phyloP scores from a whole-genome alignment of 2,797 vertebrate genomes.

The Uromys caudimaculatus region DNA sequence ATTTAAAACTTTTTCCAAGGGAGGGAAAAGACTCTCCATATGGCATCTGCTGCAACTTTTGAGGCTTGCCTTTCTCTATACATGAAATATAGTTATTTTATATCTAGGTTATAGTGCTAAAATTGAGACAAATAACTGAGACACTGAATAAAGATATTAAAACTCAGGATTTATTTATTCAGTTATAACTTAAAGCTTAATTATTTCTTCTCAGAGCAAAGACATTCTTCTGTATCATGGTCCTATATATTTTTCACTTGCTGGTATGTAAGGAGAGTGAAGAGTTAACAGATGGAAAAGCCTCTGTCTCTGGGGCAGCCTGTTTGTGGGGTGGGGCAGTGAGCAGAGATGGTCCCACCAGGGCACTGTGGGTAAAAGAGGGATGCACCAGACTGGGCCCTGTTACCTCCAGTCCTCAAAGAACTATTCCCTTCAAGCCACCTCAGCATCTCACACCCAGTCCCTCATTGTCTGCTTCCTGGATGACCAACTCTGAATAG shows the following conservation, averaged over 20 bases:
- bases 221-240: neutral
- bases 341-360: neutral
- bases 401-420: neutral
- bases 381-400: neutral
- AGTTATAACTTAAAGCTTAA: constrained; percentile 58
- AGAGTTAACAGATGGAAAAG: neutral
- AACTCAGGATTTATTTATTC: constrained; percentile 71
- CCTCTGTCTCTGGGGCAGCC: neutral
- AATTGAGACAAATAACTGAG: constrained; percentile 52
- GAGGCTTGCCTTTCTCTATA: neutral
- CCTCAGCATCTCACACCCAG: neutral
- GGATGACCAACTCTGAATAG: neutral
- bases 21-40: constrained; percentile 5
- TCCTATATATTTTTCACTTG: constrained; percentile 2
- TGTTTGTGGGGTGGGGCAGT: no score
- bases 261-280: neutral
- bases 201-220: constrained; percentile 61
- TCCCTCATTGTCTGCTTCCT: neutral
- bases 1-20: constrained; percentile 12
- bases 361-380: neutral
- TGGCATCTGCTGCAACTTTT: neutral
- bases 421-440: neutral
- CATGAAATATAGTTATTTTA: constrained; percentile 13
- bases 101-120: neutral
- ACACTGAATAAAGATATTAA: constrained; percentile 61